Conservation (phyloP, 2,888 invertebrate species). For the Clunio marinus region DNA sequence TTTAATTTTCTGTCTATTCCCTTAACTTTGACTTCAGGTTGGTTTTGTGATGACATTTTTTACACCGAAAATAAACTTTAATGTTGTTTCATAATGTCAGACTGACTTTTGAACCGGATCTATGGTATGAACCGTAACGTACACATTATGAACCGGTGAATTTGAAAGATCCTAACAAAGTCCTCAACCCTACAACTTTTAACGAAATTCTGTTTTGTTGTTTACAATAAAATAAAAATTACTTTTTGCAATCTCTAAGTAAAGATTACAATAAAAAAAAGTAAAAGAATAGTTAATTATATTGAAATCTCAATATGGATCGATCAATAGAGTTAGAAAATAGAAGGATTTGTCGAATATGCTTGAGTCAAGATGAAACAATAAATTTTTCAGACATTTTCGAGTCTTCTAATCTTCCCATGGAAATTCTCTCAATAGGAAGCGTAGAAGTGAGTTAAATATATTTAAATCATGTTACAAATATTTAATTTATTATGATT, state of each 20-base stretch:
- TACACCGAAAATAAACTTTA: too few species aligned
- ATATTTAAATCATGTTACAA: neutral
- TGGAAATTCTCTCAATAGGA: conserved; percentile 16
- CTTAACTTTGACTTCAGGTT: conserved; percentile 52
- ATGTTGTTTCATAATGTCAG: too few species aligned
- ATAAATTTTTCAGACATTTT: neutral
- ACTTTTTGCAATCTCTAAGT: neutral
- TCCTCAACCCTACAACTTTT: too few species aligned
- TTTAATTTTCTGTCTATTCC: conserved; percentile 51
- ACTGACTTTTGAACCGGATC: neutral
- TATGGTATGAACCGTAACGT: too few species aligned
- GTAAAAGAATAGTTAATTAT: neutral
- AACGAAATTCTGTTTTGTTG: too few species aligned
- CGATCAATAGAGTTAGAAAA: conserved; percentile 59
- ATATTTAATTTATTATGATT: neutral
- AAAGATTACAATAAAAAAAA: neutral
- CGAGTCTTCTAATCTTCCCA: neutral
- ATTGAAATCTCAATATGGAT: conserved; percentile 43
- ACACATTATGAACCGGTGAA: too few species aligned
- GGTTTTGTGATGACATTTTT: too few species aligned
- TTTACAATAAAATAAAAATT: neutral
- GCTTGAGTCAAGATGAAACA: conserved; percentile 59
- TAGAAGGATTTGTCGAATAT: conserved; percentile 70
- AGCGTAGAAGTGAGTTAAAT: neutral
- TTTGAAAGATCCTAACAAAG: too few species aligned